A percentile compares a stretch with the other conserved stretches of the same genome.
Conservation (phyloP, 1,140 invertebrate species). For the Drosophila parvula region DNA sequence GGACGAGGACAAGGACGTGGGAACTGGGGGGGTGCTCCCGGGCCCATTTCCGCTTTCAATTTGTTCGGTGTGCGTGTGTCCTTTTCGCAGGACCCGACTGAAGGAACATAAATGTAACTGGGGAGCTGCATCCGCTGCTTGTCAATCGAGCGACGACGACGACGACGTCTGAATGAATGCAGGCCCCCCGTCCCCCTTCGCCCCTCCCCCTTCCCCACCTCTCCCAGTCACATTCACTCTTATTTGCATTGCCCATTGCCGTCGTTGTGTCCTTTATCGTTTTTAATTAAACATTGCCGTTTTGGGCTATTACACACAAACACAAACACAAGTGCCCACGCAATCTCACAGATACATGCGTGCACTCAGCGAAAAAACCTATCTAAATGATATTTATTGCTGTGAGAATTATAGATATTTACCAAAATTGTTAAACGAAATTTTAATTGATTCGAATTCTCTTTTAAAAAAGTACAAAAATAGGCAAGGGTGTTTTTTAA, state of each 20-base stretch:
- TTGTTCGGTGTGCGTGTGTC: slow-evolving; percentile 39
- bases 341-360: slow-evolving; percentile 9
- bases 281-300: slow-evolving; percentile 80
- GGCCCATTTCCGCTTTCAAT: slow-evolving; percentile 52
- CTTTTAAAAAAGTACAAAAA: too few relatives aligned
- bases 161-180: slow-evolving; percentile 42
- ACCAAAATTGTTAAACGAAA: not conserved
- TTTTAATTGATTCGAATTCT: too few relatives aligned
- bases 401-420: not conserved
- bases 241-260: slow-evolving; percentile 59
- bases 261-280: slow-evolving; percentile 64
- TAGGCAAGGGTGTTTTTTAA: too few relatives aligned
- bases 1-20: not conserved
- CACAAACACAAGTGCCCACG: slow-evolving; percentile 2
- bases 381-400: too few relatives aligned
- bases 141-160: slow-evolving; percentile 29
- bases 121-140: slow-evolving; percentile 43
- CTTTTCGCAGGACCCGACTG: slow-evolving; percentile 7
- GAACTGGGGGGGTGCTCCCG: not conserved
- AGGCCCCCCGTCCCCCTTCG: not conserved
- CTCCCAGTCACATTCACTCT: slow-evolving; percentile 1
- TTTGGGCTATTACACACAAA: slow-evolving; percentile 60
- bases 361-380: not conserved
- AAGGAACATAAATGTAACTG: slow-evolving; percentile 46
- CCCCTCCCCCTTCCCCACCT: not conserved